Base-by-base conservation (phyloP, 1,140 invertebrate genomes). In the Paraescarpia echinospica region DNA sequence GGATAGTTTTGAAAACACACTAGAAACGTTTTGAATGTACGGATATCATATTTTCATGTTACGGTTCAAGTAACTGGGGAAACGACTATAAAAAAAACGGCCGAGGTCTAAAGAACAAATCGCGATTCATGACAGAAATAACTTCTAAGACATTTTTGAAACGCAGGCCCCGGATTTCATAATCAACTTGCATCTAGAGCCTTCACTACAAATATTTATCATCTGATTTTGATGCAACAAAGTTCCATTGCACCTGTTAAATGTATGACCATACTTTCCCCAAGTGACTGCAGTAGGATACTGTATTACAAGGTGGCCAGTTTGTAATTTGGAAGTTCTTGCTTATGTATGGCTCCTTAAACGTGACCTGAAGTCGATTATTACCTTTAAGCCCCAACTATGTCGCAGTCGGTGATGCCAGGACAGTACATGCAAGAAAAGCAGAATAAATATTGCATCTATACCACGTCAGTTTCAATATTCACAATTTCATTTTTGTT, bases 401-500 rank as follows among this genome's bases (percentile, higher is more conserved):
- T 77, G 59, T 77, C 12, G 41, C 41, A 4, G 41, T 41, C 9
- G 59, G 59, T 77, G 59, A 77, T 31, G 59, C 59, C 59, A 77
- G 22, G 59, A 77, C 22, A 77, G 8, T 77, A 77, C 8, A 77
- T 77, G 59, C 59, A 77, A 77, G 59, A 77, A 77, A 77, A 77
- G 59, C 59, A 77, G 59, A 77, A 77, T 77, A 77, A 77, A 77
- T 77, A 77, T 77, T 77, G 59, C 59, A 77, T 77, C 59, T 77
- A 18, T 77, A 77, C 59, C 27, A 31, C 59, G 2, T 77, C 59
- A 77, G 59, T 77, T 77, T 77, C 27, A 18, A 27, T 77, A 77
- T 18, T 77, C 59, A 77, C 59, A 77, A 77, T 77, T 77, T 77
- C 9, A 77, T 77, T 77, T 77, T 31, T 18, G 22, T 18, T 4